Evolutionary conservation across 2,113 vertebrate genomes (phyloP).

Genomic region (Porphyrio hochstetteri): DNA sequence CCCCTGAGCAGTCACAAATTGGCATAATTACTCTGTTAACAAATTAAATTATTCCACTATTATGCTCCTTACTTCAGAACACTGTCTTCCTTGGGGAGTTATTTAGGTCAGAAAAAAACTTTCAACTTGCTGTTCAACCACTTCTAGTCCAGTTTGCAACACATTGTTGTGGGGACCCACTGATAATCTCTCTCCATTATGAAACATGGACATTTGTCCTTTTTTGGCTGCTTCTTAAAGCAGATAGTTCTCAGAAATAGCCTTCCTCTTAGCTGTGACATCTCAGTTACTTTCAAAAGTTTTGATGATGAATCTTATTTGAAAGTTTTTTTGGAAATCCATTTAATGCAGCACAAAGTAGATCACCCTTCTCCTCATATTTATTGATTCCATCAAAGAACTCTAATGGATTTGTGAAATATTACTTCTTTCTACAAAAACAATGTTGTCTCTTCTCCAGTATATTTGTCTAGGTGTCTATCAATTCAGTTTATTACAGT

Average conservation of each 20-base stretch:
- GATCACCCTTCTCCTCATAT: constrained; percentile 5
- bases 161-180: not conserved
- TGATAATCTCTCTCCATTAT: not conserved
- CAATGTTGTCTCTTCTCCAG: not conserved
- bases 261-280: not conserved
- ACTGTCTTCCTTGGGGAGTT: not conserved
- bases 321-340: constrained; percentile 19
- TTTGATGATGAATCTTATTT: not conserved
- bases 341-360: not conserved
- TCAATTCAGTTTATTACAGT: not conserved
- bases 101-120: not conserved
- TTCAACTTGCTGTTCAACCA: not conserved
- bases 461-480: not conserved
- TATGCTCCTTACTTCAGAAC: not conserved
- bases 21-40: not conserved
- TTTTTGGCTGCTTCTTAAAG: not conserved
- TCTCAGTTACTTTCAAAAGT: not conserved
- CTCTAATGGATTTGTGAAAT: constrained; percentile 47
- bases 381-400: constrained; percentile 38
- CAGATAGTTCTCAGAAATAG: not conserved
- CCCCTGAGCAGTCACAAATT: not conserved
- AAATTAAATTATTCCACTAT: not conserved
- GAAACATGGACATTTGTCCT: not conserved
- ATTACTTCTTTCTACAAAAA: not conserved
- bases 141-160: not conserved